Evolutionary conservation across 2,797 vertebrate genomes (phyloP), one percentile per base, ranked within the genome.

Genomic region (Coregonus ussuriensis): DNA sequence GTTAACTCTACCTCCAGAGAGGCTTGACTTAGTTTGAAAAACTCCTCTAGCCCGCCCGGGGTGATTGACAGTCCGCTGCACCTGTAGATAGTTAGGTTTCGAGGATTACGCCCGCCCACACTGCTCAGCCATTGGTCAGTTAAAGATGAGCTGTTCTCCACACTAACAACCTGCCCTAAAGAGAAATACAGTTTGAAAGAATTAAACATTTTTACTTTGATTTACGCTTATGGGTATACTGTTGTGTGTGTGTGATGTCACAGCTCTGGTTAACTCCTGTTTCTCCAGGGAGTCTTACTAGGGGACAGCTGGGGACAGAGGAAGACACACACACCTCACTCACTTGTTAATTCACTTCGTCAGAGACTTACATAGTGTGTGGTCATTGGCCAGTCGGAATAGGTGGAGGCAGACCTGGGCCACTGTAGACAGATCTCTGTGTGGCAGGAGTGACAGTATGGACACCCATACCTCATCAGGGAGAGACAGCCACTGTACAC

Each of bases 241-340:
- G 21, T 11, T 80, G 75, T 62, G n/a, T 63, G 11, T 25, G 6
- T 62, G 77, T 87, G 78, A 85, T 85, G 70, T 13, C 75, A 75
- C 84, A 82, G 74, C 76, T 84, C 65, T 76, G 76, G 82, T 85
- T 91, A 90, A 91, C 87, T 84, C 53, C 77, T 95, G 89, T 96
- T 96, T 96, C 89, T 82, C 75, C 77, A 95, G 89, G 91, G 92
- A 91, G 92, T 90, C 83, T 87, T 78, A 77, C 73, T 75, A 77
- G 84, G 74, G 88, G 62, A 92, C 94, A 91, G 51, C 76, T 78
- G 15, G 63, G 53, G 18, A 66, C 25, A 33, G 47, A 70, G 7
- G 2, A 31, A 52, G 51, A 67, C 62, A 71, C 63, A 70, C 37
- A 68, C 21, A 75, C 29, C 21, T 69, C 53, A 16, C 67, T 54